Evolutionary conservation across 2,797 vertebrate species (phyloP).

Genomic region (Pseudochromis fuscus): DNA sequence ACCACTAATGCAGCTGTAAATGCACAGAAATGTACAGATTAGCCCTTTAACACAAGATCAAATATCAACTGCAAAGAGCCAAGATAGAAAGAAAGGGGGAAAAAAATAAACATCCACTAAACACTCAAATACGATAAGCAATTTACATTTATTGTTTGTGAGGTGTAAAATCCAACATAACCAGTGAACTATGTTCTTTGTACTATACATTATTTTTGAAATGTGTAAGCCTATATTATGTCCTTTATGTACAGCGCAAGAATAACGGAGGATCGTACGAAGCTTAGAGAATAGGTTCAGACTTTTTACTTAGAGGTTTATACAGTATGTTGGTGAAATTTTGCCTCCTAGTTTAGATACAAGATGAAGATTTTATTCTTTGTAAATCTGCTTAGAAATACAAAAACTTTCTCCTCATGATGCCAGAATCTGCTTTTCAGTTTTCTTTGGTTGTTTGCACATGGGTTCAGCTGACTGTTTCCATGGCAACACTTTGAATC

Average conservation of each 20-base stretch:
- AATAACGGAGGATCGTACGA: slow-evolving; percentile 31
- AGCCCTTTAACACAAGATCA: slow-evolving; percentile 77
- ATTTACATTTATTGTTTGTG: slow-evolving; percentile 50
- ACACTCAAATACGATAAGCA: slow-evolving; percentile 52
- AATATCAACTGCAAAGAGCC: slow-evolving; percentile 53
- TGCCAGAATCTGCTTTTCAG: not conserved
- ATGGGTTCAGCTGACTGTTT: slow-evolving; percentile 7
- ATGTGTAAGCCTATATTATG: slow-evolving; percentile 43
- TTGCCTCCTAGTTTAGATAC: too few relatives aligned
- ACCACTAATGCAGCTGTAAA: slow-evolving; percentile 51
- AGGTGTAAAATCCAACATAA: slow-evolving; percentile 45
- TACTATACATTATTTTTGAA: slow-evolving; percentile 34
- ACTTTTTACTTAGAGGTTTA: not conserved
- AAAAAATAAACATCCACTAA: slow-evolving; percentile 52
- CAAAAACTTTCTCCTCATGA: not conserved
- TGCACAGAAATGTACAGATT: slow-evolving; percentile 58
- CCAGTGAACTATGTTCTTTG: slow-evolving; percentile 26
- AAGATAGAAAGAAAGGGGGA: slow-evolving; percentile 48
- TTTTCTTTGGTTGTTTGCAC: not conserved
- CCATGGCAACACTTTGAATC: not conserved
- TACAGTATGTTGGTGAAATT: not conserved
- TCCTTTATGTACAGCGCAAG: slow-evolving; percentile 65
- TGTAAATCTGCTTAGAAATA: not conserved
- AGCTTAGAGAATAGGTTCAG: slow-evolving; percentile 31
- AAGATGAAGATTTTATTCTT: too few relatives aligned